A percentile compares a stretch with the other conserved stretches of the same genome.
These are phyloP conservation scores for Mirounga angustirostris DNA, from an alignment of 2,113 vertebrate species.

Conservation along the genomic window DNA sequence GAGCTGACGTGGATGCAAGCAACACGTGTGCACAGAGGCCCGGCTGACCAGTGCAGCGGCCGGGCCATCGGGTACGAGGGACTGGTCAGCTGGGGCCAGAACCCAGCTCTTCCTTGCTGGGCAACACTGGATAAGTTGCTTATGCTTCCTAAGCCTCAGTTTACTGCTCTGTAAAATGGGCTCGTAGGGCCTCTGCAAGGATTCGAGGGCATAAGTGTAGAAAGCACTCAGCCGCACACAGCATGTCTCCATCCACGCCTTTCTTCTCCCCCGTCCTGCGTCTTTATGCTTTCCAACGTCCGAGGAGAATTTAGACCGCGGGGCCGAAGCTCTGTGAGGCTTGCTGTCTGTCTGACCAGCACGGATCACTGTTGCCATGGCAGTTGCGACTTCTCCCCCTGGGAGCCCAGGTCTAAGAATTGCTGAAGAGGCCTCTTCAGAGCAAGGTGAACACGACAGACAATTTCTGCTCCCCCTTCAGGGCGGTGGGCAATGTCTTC, in stretches of 20 bases:
- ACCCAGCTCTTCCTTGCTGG: not conserved
- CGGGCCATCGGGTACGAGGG: not conserved
- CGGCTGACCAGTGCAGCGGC: rapidly evolving
- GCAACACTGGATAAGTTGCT: not conserved
- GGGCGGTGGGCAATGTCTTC: not conserved
- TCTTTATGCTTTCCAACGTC: rapidly evolving
- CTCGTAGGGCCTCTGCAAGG: not conserved
- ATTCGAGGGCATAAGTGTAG: rapidly evolving
- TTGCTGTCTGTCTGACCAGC: not conserved
- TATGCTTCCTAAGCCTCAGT: not conserved
- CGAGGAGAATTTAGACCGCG: rapidly evolving
- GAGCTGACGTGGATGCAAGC: not conserved
- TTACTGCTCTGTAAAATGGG: not conserved
- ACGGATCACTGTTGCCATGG: not conserved
- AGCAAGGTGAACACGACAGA: not conserved
- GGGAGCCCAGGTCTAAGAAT: not conserved
- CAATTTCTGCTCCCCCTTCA: not conserved
- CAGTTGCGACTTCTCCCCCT: no score
- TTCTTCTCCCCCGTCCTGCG: rapidly evolving
- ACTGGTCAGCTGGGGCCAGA: not conserved
- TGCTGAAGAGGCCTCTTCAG: not conserved
- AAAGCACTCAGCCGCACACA: rapidly evolving
- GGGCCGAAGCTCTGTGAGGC: not conserved
- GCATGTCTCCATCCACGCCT: rapidly evolving
- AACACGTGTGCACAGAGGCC: not conserved